Base-by-base conservation (phyloP, 2,797 vertebrate species). In the Squalus acanthias region DNA sequence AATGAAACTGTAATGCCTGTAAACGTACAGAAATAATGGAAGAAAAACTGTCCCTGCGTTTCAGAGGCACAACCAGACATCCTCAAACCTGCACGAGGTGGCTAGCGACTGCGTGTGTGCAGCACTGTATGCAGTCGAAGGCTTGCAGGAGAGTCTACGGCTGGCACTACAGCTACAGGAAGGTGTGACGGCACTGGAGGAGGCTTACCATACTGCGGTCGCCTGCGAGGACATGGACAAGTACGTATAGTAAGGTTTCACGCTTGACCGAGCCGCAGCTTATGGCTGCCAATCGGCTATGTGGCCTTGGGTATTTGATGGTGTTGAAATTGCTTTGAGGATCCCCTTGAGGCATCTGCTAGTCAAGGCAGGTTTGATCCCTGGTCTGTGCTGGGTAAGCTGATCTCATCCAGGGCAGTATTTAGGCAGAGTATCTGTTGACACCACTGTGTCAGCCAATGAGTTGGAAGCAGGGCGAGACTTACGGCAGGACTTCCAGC, bases 201-300 rank as follows among this genome's bases (percentile, higher is more conserved):
- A 95, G 29, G 94, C 94, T 20, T 95, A 95, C 70, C 94, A 95
- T 6, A 95, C 70, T 53, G 94, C 94, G 12, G 94, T 95, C 17
- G 94, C 94, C 29, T 95, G 94, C 53, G 94, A 95, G 94, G 94
- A 95, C 70, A 95, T 95, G 94, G 94, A 95, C 70, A 95, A 95
- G 94, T 95, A 76, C 3, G 94, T 95, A 1, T 39, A 24, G 63
- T 65, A 2, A 24, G n/a, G 91, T 93, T 93, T 24, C 20, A 20
- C 6, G 1, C 63, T 67, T 85, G 39, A 6, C 39, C 50, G 15
- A 20, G 5, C 82, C 39, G 17, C 13, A 0, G 9, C n/a, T 50
- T 57, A 46, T 63, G 89, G 29, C 4, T n/a, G 8, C 20, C 24
- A 72, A 72, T 72, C 24, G 3, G 17, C 24, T 82, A 33, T 1